Evolutionary conservation across 2,888 invertebrate species (phyloP).

Genomic region (Spilosoma lubricipeda): DNA sequence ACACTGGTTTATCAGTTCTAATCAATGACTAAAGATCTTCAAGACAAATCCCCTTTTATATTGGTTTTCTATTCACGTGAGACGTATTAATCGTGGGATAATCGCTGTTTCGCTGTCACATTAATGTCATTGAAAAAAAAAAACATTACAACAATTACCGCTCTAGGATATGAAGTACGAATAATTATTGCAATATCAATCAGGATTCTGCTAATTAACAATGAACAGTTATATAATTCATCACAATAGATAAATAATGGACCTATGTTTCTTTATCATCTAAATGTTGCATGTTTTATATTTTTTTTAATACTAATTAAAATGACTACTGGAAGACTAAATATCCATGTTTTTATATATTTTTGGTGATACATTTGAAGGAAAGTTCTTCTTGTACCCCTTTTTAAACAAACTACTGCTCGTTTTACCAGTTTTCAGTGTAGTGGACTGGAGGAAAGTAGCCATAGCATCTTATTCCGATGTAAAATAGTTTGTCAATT

Average conservation of each 20-base stretch:
- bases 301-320: not conserved
- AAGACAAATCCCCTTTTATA: not conserved
- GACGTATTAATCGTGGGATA: constrained; percentile 1
- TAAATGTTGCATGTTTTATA: not conserved
- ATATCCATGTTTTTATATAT: not conserved
- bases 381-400: no score
- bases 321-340: not conserved
- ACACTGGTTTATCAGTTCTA: not conserved
- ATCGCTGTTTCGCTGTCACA: not conserved
- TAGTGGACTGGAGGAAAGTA: no score
- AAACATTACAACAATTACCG: constrained; percentile 2
- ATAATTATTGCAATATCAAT: constrained; percentile 27
- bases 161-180: constrained; percentile 2
- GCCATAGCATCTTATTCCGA: no score
- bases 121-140: not conserved
- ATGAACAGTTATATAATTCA: constrained; percentile 17
- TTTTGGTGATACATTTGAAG: no score
- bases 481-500: no score
- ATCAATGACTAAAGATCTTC: not conserved
- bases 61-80: not conserved
- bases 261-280: not conserved
- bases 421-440: no score
- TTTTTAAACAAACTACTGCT: no score
- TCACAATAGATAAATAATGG: not conserved
- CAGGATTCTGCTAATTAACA: constrained; percentile 21